Evolutionary conservation across 1,140 invertebrate species (phyloP).

Genomic region (Orchestia grillus): DNA sequence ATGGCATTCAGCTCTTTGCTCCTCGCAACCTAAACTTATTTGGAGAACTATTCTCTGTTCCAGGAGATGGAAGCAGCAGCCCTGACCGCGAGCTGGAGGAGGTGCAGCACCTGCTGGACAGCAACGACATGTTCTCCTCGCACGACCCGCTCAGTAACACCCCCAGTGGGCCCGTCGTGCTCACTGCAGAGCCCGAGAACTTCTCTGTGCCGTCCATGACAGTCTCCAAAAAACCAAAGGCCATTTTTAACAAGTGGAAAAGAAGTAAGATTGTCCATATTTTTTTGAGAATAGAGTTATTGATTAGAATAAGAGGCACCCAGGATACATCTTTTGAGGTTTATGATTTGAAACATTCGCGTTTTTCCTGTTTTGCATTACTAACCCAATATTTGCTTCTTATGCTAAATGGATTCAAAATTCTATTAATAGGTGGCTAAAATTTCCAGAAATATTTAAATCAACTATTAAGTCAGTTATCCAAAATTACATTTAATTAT

Average conservation of each 20-base stretch:
- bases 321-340: no score
- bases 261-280: background rate
- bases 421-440: no score
- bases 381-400: no score
- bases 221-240: background rate
- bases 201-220: constrained; percentile 8
- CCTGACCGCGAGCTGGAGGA: constrained; percentile 38
- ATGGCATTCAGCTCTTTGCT: no score
- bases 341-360: no score
- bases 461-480: no score
- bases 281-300: background rate
- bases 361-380: no score
- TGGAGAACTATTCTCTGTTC: background rate
- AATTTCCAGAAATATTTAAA: no score
- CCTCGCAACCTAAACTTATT: no score
- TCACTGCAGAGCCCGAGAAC: constrained; percentile 39
- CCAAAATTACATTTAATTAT: no score
- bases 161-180: constrained; percentile 24
- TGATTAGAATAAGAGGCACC: no score
- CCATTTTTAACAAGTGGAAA: background rate
- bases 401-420: no score
- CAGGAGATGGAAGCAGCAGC: constrained; percentile 18
- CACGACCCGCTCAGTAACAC: background rate
- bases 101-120: constrained; percentile 31
- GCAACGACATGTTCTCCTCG: background rate